phyloP scores from a whole-genome alignment of 2,113 vertebrate species.

The Cynopterus brachyotis region DNA sequence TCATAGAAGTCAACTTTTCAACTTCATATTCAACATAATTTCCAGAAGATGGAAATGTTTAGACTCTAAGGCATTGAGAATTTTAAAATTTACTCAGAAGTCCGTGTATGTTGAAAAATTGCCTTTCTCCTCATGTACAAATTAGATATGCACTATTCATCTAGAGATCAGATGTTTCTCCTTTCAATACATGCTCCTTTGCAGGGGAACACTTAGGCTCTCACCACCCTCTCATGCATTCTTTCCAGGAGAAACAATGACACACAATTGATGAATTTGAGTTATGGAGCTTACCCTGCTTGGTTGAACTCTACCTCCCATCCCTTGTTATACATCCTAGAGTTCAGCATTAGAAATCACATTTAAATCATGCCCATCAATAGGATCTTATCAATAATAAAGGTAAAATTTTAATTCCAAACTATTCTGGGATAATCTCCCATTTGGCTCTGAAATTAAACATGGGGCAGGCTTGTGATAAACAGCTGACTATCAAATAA shows the following conservation, averaged over 20 bases:
- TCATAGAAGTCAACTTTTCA: neutral
- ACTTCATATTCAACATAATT: neutral
- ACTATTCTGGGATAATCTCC: neutral
- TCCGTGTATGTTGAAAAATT: neutral
- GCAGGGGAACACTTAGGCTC: accelerated
- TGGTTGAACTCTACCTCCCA: neutral
- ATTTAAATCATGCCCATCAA: neutral
- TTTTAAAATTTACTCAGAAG: neutral
- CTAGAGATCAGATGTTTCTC: neutral
- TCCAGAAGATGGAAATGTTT: neutral
- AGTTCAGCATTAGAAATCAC: neutral
- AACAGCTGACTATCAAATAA: neutral
- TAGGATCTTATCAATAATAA: neutral
- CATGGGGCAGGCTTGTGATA: neutral
- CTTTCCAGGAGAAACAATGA: neutral
- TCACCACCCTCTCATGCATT: neutral
- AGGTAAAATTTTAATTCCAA: neutral
- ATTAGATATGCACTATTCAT: neutral
- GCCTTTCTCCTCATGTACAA: neutral
- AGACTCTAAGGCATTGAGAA: neutral
- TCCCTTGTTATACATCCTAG: neutral
- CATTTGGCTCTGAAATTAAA: neutral
- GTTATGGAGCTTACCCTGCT: neutral
- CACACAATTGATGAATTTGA: neutral
- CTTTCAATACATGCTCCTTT: neutral